Conservation (phyloP, 2,888 invertebrate species). For the Thalpophila matura region DNA sequence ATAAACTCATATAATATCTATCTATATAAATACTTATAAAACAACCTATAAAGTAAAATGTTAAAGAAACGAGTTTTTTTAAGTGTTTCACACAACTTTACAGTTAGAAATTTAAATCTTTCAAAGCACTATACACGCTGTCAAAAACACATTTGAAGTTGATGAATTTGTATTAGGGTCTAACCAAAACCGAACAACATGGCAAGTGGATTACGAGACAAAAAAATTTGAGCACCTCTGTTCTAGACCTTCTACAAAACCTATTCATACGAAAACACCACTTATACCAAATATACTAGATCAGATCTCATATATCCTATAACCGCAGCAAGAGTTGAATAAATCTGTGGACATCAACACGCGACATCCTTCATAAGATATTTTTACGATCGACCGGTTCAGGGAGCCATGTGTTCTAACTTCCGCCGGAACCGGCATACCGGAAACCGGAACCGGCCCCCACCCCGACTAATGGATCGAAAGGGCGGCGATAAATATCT, state of each 20-base stretch:
- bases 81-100: too few relatives aligned
- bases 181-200: too few relatives aligned
- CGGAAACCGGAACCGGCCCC: constrained; percentile 73
- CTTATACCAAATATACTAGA: constrained; percentile 24
- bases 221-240: too few relatives aligned
- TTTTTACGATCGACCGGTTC: constrained; percentile 57
- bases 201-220: too few relatives aligned
- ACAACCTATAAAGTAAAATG: too few relatives aligned
- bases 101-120: too few relatives aligned
- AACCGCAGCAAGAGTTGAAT: constrained; percentile 51
- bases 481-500: constrained; percentile 69
- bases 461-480: constrained; percentile 75
- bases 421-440: constrained; percentile 63
- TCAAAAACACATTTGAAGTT: too few relatives aligned
- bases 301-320: constrained; percentile 32
- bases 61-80: too few relatives aligned
- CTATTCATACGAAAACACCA: neutral
- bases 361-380: constrained; percentile 53
- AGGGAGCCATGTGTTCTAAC: constrained; percentile 62
- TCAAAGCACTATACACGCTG: too few relatives aligned
- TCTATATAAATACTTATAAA: too few relatives aligned
- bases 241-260: constrained; percentile 6
- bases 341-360: constrained; percentile 49
- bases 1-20: too few relatives aligned
- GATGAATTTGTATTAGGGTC: too few relatives aligned